Evolutionary conservation across 64 coral and sea anemone species (phyloP), one percentile per base, ranked within the genome.

Genomic region (Montipora capricornis): DNA sequence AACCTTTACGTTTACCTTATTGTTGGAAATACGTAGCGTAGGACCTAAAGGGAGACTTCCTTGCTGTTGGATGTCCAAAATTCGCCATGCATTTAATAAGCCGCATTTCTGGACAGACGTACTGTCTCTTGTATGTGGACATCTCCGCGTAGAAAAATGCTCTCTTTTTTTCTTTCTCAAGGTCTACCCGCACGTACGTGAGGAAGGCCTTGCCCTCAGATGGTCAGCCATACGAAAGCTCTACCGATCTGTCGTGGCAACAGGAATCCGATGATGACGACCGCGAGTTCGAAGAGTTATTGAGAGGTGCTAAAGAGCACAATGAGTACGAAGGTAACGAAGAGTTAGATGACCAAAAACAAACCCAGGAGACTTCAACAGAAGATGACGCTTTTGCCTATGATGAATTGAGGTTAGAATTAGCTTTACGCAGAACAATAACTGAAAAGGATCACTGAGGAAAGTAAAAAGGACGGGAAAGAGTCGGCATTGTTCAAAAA

Each of bases 331-430:
- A 80, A 24, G 51, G 29, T 13, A 19, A 58, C 0, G 50, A 80
- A 8, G 60, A 15, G 7, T 6, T 68, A 47, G 81, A 84, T 1
- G 81, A 84, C 13, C 59, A 84, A 68, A 53, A 48, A 19, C 58
- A 47, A 46, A 84, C 46, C 8, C 58, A 46, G 19, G 81, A 84
- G 20, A 17, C 81, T 6, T 84, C 81, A 19, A 84, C 81, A 68
- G 37, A 84, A 68, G 55, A 26, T 17, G 59, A 29, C 37, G 9
- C 0, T 19, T 14, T 84, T 16, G 14, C 61, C 13, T 84, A 84
- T 8, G 81, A 84, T 44, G 81, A 84, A 84, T 19, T 84, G 45
- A 84, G 81, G 81, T 84, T 9, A 83, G 37, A 13, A 29, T 12
- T 59, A 6, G 11, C 11, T 57, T 37, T 37, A 37, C 37, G 37